phyloP scores from a whole-genome alignment of 1,140 invertebrate genomes.

The Tetramorium simillimum region DNA sequence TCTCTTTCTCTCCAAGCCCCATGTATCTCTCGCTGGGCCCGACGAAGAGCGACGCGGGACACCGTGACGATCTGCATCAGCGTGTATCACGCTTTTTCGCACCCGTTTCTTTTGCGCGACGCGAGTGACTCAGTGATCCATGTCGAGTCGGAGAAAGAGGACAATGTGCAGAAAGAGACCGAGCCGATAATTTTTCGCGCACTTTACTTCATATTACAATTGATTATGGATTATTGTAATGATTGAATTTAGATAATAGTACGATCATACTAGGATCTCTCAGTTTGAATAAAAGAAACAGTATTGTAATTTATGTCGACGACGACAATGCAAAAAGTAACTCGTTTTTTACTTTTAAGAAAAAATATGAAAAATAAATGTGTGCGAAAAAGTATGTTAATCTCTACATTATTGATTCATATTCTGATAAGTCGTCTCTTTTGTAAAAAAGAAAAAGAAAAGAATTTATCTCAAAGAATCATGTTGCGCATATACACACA shows the following conservation, averaged over 20 bases:
- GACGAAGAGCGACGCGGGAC: neutral
- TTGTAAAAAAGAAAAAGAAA: neutral
- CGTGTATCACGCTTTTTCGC: conserved; percentile 45
- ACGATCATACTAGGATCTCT: neutral
- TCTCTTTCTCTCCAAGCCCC: neutral
- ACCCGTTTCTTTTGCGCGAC: conserved; percentile 31
- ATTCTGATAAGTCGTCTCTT: neutral
- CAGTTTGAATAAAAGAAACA: neutral
- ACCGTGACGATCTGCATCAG: conserved; percentile 57
- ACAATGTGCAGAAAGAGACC: conserved; percentile 27
- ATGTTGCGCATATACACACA: neutral
- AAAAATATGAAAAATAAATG: neutral
- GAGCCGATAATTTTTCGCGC: neutral
- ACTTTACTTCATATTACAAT: neutral
- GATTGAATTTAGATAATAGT: conserved; percentile 14
- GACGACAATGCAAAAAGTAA: neutral
- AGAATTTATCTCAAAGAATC: neutral
- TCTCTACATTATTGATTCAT: neutral
- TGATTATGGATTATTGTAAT: neutral
- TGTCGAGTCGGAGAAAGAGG: neutral
- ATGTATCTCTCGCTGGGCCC: neutral
- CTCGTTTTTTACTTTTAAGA: neutral
- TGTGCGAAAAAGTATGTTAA: neutral
- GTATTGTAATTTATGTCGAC: too few species aligned
- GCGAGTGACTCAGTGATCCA: conserved; percentile 38